Evolutionary conservation across 2,113 vertebrate species (phyloP).

Genomic region (Sebastes fasciatus): DNA sequence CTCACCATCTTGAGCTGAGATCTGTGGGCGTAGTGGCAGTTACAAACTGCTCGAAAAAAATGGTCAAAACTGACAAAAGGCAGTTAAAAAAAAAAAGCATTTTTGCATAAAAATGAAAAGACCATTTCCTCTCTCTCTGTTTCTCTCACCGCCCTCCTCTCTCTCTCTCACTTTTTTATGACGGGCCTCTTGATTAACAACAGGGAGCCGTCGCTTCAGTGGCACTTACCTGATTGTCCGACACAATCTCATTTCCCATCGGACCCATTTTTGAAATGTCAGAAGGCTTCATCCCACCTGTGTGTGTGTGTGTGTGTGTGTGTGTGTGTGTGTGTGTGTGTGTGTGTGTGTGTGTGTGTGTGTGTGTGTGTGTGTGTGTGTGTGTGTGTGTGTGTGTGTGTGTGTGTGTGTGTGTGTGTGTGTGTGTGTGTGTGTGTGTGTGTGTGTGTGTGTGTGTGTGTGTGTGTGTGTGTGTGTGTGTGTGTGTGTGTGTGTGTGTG

Average conservation of each 20-base stretch:
- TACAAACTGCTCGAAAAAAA: neutral
- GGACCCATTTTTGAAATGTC: slow-evolving; percentile 68
- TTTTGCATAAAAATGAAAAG: slow-evolving; percentile 43
- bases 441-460: no score
- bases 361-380: no score
- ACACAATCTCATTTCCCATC: slow-evolving; percentile 73
- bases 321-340: slow-evolving; percentile 14
- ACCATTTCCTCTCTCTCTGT: neutral
- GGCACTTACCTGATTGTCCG: slow-evolving; percentile 64
- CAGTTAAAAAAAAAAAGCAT: neutral
- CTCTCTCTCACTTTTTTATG: slow-evolving; percentile 19
- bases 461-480: no score
- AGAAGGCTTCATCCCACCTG: slow-evolving; percentile 26
- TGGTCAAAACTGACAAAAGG: neutral
- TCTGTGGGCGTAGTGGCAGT: neutral
- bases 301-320: slow-evolving; percentile 14
- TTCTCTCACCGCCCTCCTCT: neutral
- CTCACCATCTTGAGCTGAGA: neutral
- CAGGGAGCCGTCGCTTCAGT: slow-evolving; percentile 42
- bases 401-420: no score
- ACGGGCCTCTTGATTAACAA: slow-evolving; percentile 61
- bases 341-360: neutral
- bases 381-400: no score
- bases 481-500: no score
- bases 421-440: no score